A percentile compares a stretch with the other conserved stretches of the same genome.
phyloP scores from a whole-genome alignment of 2,888 invertebrate species.

The Mimachlamys varia region DNA sequence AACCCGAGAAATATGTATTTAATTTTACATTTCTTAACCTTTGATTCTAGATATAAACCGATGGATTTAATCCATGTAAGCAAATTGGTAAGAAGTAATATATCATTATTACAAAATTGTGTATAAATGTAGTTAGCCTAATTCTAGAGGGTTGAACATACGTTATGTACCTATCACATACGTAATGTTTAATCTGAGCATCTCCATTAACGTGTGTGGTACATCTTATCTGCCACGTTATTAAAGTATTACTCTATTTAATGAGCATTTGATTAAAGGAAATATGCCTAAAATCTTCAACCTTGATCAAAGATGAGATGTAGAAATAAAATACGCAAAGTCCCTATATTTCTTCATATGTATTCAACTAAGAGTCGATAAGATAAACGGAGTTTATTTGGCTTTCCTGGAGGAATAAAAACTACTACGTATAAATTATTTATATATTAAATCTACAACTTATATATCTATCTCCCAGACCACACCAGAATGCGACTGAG shows the following conservation, averaged over 20 bases:
- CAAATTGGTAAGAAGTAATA: too few relatives aligned
- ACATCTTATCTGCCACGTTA: neutral
- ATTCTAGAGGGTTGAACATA: too few relatives aligned
- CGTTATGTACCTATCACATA: neutral
- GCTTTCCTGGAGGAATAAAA: neutral
- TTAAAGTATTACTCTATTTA: neutral
- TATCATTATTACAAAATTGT: too few relatives aligned
- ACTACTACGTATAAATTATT: neutral
- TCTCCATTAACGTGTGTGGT: conserved; percentile 1
- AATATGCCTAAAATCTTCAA: neutral
- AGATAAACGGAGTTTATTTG: neutral
- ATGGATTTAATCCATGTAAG: too few relatives aligned
- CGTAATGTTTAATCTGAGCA: neutral
- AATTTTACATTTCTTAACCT: neutral
- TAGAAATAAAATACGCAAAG: neutral
- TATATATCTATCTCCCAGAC: neutral
- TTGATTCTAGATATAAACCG: neutral
- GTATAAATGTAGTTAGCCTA: too few relatives aligned
- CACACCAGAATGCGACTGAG: neutral
- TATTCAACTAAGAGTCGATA: neutral
- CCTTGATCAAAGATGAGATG: neutral
- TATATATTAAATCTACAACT: conserved; percentile 10
- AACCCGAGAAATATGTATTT: neutral
- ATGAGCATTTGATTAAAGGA: conserved; percentile 22
- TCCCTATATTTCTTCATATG: neutral